These are phyloP conservation scores for Syngnathus typhle DNA, from an alignment of 2,113 vertebrate species.

Conservation along the genomic window DNA sequence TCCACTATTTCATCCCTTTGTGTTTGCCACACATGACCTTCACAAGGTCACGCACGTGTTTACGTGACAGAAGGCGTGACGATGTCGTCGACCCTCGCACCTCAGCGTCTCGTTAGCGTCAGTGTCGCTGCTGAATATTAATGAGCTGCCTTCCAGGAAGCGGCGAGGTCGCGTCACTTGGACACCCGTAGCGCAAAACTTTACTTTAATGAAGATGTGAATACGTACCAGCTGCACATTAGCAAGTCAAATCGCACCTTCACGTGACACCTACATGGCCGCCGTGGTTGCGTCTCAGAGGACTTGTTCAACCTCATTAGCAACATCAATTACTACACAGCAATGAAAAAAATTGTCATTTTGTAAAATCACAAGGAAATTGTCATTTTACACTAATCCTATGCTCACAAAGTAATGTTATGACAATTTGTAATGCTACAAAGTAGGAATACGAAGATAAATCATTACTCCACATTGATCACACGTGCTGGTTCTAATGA, in stretches of 20 bases:
- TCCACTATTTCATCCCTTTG: background rate
- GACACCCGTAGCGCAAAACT: slow-evolving; percentile 53
- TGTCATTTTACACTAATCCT: too few relatives aligned
- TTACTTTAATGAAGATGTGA: slow-evolving; percentile 29
- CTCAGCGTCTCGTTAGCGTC: slow-evolving; percentile 46
- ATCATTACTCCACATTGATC: background rate
- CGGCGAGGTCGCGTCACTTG: slow-evolving; percentile 61
- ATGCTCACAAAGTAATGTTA: too few relatives aligned
- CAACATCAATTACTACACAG: background rate
- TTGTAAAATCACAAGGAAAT: too few relatives aligned
- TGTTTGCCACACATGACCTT: background rate
- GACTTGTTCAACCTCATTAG: slow-evolving; percentile 45
- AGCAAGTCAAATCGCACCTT: slow-evolving; percentile 65
- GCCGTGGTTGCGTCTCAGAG: slow-evolving; percentile 45
- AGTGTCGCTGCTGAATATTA: slow-evolving; percentile 61
- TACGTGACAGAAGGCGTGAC: slow-evolving; percentile 7
- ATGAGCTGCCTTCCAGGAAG: slow-evolving; percentile 63
- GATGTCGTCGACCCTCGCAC: slow-evolving; percentile 36
- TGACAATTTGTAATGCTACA: too few relatives aligned
- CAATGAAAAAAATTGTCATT: too few relatives aligned
- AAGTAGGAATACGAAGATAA: background rate
- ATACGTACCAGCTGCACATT: slow-evolving; percentile 64
- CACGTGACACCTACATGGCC: slow-evolving; percentile 42
- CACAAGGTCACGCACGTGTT: background rate
- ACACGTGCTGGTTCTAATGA: background rate